Conservation (phyloP, 2,113 vertebrate species). For the Centrocercus urophasianus region DNA sequence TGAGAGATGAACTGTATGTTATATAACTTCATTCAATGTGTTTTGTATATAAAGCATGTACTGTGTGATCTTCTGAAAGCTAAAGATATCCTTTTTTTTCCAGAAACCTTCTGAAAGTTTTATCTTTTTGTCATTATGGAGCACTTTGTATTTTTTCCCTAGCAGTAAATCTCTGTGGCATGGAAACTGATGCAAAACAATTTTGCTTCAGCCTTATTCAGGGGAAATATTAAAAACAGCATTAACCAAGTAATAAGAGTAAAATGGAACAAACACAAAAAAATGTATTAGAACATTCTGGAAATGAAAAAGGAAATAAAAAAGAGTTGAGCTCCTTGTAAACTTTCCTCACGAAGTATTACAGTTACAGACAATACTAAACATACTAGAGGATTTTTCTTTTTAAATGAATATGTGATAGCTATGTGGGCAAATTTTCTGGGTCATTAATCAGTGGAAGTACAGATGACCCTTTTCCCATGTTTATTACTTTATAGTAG, state of each 20-base stretch:
- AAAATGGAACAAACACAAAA: background rate
- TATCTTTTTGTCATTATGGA: background rate
- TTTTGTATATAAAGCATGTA: background rate
- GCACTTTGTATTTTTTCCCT: background rate
- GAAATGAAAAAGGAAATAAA: background rate
- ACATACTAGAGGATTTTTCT: background rate
- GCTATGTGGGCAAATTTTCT: background rate
- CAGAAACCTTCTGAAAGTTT: background rate
- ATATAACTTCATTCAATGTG: background rate
- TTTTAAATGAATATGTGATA: background rate
- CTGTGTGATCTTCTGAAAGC: background rate
- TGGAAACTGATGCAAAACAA: background rate
- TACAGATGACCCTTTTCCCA: background rate
- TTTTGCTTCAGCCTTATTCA: background rate
- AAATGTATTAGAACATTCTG: background rate
- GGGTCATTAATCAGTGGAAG: background rate
- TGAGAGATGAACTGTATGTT: background rate
- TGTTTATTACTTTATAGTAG: background rate
- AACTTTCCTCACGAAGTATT: background rate
- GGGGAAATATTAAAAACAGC: background rate
- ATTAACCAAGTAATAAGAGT: background rate
- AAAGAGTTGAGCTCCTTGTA: background rate
- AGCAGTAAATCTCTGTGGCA: background rate
- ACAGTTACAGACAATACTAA: background rate
- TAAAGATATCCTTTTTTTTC: background rate